These are phyloP conservation scores for Drosophila eohydei DNA, from an alignment of 2,888 invertebrate species.

Conservation along the genomic window DNA sequence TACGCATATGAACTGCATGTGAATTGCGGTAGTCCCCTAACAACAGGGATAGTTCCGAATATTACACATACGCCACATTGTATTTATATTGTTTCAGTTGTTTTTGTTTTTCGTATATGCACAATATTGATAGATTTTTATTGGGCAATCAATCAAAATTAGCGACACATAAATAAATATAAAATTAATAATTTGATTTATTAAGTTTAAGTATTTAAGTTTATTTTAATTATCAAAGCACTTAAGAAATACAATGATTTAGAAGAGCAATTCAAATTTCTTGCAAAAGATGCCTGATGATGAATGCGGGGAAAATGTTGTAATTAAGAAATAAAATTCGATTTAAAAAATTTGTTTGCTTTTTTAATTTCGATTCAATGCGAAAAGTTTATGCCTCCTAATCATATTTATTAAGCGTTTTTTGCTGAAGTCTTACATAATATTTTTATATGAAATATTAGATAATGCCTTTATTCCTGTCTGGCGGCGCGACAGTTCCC, in stretches of 20 bases:
- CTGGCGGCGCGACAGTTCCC: not conserved
- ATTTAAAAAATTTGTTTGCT: not conserved
- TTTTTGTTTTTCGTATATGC: not conserved
- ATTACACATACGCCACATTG: slow-evolving; percentile 13
- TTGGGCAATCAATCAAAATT: not conserved
- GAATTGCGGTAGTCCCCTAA: slow-evolving; percentile 16
- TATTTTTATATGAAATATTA: slow-evolving; percentile 1
- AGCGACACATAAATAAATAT: not conserved
- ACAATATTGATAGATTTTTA: not conserved
- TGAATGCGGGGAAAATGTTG: too few relatives aligned
- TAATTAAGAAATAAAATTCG: not conserved
- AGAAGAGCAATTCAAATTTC: too few relatives aligned
- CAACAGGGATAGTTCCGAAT: not conserved
- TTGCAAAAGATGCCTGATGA: too few relatives aligned
- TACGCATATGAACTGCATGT: not conserved
- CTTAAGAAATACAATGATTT: too few relatives aligned
- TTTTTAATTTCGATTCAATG: not conserved
- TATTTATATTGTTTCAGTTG: not conserved
- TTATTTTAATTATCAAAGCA: too few relatives aligned
- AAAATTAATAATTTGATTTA: too few relatives aligned
- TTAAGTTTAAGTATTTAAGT: not conserved
- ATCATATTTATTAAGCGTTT: not conserved
- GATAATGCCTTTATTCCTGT: slow-evolving; percentile 1
- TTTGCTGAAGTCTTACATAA: not conserved
- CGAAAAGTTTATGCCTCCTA: not conserved